phyloP scores from a whole-genome alignment of 2,113 vertebrate genomes.

The Halcyon senegalensis region DNA sequence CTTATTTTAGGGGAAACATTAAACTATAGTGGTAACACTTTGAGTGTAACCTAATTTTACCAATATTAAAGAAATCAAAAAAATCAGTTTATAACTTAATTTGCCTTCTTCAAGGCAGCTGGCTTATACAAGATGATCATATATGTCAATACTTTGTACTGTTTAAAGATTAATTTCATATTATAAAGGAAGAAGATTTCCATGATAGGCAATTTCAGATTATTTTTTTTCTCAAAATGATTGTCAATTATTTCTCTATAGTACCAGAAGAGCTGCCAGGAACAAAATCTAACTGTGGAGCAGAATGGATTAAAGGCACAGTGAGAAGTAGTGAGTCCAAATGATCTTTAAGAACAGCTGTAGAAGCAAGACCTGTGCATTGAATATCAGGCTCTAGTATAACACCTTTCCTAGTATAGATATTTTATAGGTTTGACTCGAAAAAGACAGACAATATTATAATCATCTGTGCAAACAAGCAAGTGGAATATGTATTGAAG shows the following conservation, averaged over 20 bases:
- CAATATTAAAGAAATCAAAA: background rate
- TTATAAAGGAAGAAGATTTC: background rate
- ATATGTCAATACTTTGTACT: background rate
- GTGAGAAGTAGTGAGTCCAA: background rate
- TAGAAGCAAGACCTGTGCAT: background rate
- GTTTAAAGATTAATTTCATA: background rate
- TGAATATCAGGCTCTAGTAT: background rate
- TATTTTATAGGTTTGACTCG: slow-evolving; percentile 33
- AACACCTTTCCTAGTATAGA: background rate
- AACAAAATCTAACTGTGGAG: background rate
- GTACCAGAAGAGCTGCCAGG: background rate
- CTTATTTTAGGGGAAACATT: background rate
- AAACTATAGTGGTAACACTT: background rate
- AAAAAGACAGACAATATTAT: background rate
- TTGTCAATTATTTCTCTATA: background rate
- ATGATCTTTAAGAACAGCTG: background rate
- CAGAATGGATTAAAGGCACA: background rate
- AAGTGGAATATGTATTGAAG: background rate
- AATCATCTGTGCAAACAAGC: slow-evolving; percentile 42
- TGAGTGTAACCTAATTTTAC: background rate
- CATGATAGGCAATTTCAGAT: accelerated
- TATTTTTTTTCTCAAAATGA: accelerated
- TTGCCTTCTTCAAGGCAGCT: background rate
- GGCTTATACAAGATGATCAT: background rate
- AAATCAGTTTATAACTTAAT: background rate